phyloP scores from a whole-genome alignment of 1,140 invertebrate species.

The Diachasma alloeum region DNA sequence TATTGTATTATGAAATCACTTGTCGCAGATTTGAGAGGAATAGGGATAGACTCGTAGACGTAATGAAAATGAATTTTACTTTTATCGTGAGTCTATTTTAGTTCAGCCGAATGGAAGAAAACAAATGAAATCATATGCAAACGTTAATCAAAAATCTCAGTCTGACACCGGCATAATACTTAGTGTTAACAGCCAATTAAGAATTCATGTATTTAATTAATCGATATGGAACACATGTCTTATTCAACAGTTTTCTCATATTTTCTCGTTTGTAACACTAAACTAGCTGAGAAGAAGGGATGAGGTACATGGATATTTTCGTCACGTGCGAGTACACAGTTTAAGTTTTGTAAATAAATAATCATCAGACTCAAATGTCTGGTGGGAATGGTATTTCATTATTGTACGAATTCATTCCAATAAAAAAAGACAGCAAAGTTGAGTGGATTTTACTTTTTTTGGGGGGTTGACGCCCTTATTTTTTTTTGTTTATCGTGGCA shows the following conservation, averaged over 20 bases:
- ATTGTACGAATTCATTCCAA: constrained; percentile 20
- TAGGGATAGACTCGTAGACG: neutral
- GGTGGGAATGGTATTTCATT: constrained; percentile 10
- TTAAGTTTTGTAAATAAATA: constrained; percentile 14
- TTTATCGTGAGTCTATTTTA: too few relatives aligned
- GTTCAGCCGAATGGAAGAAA: too few relatives aligned
- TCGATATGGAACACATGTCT: neutral
- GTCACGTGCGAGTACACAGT: neutral
- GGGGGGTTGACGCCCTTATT: too few relatives aligned
- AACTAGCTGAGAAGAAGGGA: neutral
- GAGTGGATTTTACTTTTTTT: neutral
- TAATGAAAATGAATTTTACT: too few relatives aligned
- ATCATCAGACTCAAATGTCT: neutral
- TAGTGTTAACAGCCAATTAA: neutral
- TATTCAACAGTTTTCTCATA: neutral
- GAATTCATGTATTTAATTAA: neutral
- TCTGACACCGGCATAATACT: neutral
- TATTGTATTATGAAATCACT: neutral
- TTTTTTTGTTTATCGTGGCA: too few relatives aligned
- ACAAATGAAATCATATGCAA: neutral
- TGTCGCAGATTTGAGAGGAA: neutral
- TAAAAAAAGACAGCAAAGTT: neutral
- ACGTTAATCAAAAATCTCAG: neutral
- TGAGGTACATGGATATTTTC: neutral
- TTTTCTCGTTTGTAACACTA: neutral